Base-by-base conservation (phyloP, 2,113 vertebrate species). In the Sakesphorus luctuosus region DNA sequence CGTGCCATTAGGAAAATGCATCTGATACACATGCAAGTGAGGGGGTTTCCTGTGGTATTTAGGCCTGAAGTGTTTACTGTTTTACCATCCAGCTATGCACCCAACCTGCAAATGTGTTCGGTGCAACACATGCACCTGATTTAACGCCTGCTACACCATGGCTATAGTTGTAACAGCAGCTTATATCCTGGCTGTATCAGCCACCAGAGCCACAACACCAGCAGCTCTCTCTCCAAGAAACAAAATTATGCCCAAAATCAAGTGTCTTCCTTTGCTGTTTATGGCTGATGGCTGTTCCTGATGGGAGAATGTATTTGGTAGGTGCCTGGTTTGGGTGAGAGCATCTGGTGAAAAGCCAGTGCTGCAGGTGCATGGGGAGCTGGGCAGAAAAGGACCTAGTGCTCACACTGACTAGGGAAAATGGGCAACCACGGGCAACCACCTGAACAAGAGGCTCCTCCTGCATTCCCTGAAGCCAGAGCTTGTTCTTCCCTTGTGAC, bases 41-140 rank as follows among this genome's bases (percentile, higher is more conserved):
- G 94, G 93, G 88, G 56, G 40, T 97, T 95, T 96, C 92, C 93
- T 96, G 83, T 86, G 90, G 83, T 96, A 93, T 96, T 91, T 94
- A 88, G 82, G 94, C 72, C 92, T 78, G 81, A 96, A 88, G 94
- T 96, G 68, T 78, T 93, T 86, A 69, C 13, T 28, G 9, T 84
- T 96, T 93, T 87, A 81, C 52, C 44, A 93, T 67, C 75, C 67
- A 96, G 84, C 50, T 77, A 85, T 20, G 77, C 81, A 89, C 17
- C 35, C 58, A 71, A n/a, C 31, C 71, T 93, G 74, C 85, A 79
- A 29, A 75, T 50, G 19, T 4, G 17, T 73, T 91, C 62, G 66
- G 40, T 53, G 71, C 35, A 86, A 62, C 18, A 15, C 44, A 28
- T 3, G n/a, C 40, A 36, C 53, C 31, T 46, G 7, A 44, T 85